Evolutionary conservation across 2,888 invertebrate genomes (phyloP), one percentile per base, ranked within the genome.

Genomic region (Pseudeuparius sepicola): DNA sequence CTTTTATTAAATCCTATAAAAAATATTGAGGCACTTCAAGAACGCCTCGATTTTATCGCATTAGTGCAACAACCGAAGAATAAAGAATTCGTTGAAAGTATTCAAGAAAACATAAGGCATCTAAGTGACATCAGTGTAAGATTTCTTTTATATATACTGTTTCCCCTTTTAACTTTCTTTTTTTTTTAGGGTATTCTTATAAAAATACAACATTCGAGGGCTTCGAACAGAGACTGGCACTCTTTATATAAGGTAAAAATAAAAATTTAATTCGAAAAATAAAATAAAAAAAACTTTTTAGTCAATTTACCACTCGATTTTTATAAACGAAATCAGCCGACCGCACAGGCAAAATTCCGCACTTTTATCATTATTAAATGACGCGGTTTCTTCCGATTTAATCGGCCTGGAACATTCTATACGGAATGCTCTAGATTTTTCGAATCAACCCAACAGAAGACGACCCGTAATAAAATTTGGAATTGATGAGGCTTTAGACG

Each of bases 401-500:
- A 49, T 59, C 13, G 58, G 71, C 54, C 68, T 84, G 52, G 77
- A 78, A 34, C 64, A 76, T 34, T 75, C 78, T 34, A 78, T 87
- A 57, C 73, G 75, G 44, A 70, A 75, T 47, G 73, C 82, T n/a
- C 67, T 84, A 39, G 81, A 84, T 55, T 78, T 79, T 53, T 75
- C 73, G 37, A 66, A 70, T 18, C 63, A 63, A 13, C 35, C 37
- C n/a, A 46, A 40, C 37, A 26, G 71, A 46, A 73, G 74, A 18
- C 73, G 79, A 50, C 80, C 89, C 48, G 72, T 76, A 1, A 80
- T 89, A 1, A 81, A 80, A 47, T 60, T 71, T 14, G 84, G 83
- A 31, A 72, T 90, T 2, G 84, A 87, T 55, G 64, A 73, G 2
- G 72, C 75, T 42, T 64, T 90, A 26, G 90, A 90, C 57, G 71